Percentiles rank a stretch among this genome's conserved stretches.
Evolutionary conservation across 2,113 vertebrate species (phyloP).

Genomic region (Campylomormyrus tamandua): DNA sequence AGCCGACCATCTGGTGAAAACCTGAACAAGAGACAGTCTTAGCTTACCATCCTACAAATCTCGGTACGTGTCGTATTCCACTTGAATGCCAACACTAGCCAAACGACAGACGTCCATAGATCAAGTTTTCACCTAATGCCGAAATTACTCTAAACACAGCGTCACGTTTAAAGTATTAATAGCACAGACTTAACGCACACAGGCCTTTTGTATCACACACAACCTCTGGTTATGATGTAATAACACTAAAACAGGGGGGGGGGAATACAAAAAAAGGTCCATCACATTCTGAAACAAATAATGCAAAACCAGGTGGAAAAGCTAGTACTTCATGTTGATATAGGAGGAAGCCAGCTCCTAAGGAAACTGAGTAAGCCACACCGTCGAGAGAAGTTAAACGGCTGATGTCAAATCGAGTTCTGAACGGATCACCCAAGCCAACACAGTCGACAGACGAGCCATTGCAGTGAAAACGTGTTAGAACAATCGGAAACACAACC

Average conservation of each 20-base stretch:
- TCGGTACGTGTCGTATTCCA: background rate
- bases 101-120: background rate
- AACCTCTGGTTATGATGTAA: background rate
- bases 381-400: background rate
- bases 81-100: background rate
- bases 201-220: background rate
- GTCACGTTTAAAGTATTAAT: background rate
- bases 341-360: background rate
- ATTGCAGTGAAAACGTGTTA: background rate
- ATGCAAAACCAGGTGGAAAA: background rate
- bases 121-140: background rate
- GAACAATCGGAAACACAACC: background rate
- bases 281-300: background rate
- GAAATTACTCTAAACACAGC: background rate
- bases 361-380: background rate
- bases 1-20: slow-evolving; percentile 90
- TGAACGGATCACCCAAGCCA: background rate
- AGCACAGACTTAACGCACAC: background rate
- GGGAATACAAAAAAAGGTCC: background rate
- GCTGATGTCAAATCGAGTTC: background rate
- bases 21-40: slow-evolving; percentile 46
- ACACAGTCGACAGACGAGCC: background rate
- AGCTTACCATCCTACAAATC: background rate
- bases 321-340: background rate
- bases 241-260: background rate